Evolutionary conservation across 2,113 vertebrate genomes (phyloP).

Genomic region (Scomber scombrus): DNA sequence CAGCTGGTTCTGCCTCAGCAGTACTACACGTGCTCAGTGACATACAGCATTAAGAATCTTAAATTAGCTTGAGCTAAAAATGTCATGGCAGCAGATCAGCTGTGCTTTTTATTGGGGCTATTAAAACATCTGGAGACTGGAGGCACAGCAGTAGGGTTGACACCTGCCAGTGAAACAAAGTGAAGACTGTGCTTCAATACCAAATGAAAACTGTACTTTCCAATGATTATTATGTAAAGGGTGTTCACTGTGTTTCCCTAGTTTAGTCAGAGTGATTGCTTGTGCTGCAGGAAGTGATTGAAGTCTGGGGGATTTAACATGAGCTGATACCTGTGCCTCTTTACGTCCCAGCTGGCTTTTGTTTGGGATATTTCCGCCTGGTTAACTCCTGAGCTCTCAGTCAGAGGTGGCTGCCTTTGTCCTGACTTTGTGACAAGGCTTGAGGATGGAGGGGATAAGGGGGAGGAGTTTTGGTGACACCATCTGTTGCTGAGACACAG

Average conservation of each 20-base stretch:
- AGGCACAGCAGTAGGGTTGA: conserved; percentile 1
- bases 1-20: conserved; percentile 50
- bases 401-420: conserved; percentile 75
- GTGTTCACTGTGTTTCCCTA: neutral
- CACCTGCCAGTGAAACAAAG: conserved; percentile 21
- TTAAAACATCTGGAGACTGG: conserved; percentile 53
- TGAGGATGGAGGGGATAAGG: conserved; percentile 62
- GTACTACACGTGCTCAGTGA: conserved; percentile 45
- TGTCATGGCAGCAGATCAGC: neutral
- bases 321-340: conserved; percentile 45
- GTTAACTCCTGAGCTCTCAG: conserved; percentile 77
- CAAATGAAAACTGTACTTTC: conserved; percentile 17
- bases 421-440: conserved; percentile 63
- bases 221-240: conserved; percentile 8
- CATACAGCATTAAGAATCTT: conserved; percentile 33
- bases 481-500: conserved; percentile 83
- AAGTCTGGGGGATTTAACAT: conserved; percentile 33
- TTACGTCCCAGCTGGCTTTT: conserved; percentile 80
- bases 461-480: conserved; percentile 69
- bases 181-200: neutral
- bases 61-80: conserved; percentile 29
- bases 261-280: conserved; percentile 17
- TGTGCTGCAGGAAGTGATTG: conserved; percentile 44
- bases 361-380: conserved; percentile 82
- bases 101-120: conserved; percentile 32